Evolutionary conservation across 2,888 invertebrate species (phyloP), one percentile per base, ranked within the genome.

Genomic region (Pseudococcus viburni): DNA sequence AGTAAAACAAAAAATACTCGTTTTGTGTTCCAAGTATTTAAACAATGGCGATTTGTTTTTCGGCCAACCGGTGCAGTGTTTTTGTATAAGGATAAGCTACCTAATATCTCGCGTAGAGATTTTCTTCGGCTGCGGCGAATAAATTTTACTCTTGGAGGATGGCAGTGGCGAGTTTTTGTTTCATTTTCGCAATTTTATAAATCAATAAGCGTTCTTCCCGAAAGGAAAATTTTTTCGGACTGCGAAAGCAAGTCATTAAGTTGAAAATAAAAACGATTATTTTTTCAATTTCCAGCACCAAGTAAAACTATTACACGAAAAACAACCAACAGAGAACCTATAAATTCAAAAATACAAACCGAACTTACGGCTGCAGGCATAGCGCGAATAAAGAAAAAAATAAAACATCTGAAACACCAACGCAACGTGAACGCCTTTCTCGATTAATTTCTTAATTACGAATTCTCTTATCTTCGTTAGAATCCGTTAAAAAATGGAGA

Each of bases 391-490:
- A 39, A 64, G 64, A 22, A 64, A 64, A 64, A 64, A 64, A 64
- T 22, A 64, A 64, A 64, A 64, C 22, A 64, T 59, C 33, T 59
- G n/a, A 86, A 86, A 19, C 22, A 9, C 73, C 33, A 86, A n/a
- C 26, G 68, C 33, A 86, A n/a, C 48, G 68, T 46, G 48, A 84
- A 33, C 59, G 86, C 64, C 86, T 33, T 46, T 68, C 73, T 64
- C 77, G 64, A 86, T 86, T 86, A 86, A 86, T 73, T 86, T 86
- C 86, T 86, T 86, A 86, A 86, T 86, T 86, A 86, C 86, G 12
- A 73, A 42, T 77, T 86, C 46, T 55, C 64, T 86, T 48, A 86
- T 86, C 86, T 86, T 19, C 1, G 77, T 17, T 11, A 46, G 17
- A 19, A n/a, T 33, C 19, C 46, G 19, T 46, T 83, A 85, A 85